phyloP scores from a whole-genome alignment of 2,888 invertebrate species.

The Chloromyia formosa region DNA sequence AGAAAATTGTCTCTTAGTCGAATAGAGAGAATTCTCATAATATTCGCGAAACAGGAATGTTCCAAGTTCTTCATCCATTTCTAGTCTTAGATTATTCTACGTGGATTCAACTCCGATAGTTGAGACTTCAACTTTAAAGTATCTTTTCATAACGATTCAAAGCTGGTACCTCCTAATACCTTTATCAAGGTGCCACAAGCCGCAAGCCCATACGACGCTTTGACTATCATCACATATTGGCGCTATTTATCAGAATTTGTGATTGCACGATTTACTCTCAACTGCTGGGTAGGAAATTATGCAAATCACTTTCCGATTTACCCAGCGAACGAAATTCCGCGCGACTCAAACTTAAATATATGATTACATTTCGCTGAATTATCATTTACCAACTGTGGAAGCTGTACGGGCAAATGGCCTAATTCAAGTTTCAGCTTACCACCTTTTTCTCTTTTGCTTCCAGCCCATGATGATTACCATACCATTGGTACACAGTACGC shows the following conservation, averaged over 20 bases:
- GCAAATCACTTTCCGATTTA: slow-evolving; percentile 42
- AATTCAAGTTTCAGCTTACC: neutral
- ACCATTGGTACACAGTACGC: too few relatives aligned
- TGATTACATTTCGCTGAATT: slow-evolving; percentile 29
- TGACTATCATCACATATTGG: slow-evolving; percentile 16
- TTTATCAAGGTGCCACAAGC: neutral
- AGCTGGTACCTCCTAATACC: neutral
- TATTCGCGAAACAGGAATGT: too few relatives aligned
- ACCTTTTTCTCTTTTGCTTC: neutral
- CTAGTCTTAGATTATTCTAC: too few relatives aligned
- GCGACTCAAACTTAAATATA: slow-evolving; percentile 21
- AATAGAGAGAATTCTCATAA: too few relatives aligned
- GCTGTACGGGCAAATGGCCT: neutral
- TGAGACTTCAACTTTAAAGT: too few relatives aligned
- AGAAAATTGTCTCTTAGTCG: too few relatives aligned
- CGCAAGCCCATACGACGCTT: neutral
- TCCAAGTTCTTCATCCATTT: too few relatives aligned
- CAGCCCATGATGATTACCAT: too few relatives aligned
- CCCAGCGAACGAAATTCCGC: slow-evolving; percentile 10
- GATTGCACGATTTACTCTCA: slow-evolving; percentile 35
- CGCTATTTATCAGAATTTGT: slow-evolving; percentile 32
- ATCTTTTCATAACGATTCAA: neutral
- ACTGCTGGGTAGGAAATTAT: slow-evolving; percentile 32
- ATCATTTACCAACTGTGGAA: neutral
- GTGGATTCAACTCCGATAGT: too few relatives aligned